Evolutionary conservation across 2,888 invertebrate species (phyloP).

Genomic region (Lydus trimaculatus): DNA sequence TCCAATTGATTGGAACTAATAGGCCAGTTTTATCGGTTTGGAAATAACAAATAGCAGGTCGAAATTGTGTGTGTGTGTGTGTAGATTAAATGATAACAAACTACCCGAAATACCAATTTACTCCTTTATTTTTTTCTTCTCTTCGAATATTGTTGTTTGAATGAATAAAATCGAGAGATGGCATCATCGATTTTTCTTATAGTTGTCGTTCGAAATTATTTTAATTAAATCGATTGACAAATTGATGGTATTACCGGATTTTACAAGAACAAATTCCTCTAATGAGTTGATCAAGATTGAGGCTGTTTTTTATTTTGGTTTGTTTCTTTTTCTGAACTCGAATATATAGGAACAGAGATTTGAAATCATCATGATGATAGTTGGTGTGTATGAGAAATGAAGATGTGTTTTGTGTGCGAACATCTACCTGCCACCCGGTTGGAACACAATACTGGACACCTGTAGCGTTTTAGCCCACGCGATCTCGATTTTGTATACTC

Average conservation of each 20-base stretch:
- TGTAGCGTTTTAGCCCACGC: constrained; percentile 53
- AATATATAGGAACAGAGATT: no score
- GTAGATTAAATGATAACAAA: constrained; percentile 45
- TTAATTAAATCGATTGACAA: constrained; percentile 58
- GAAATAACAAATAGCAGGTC: constrained; percentile 60
- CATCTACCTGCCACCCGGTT: constrained; percentile 51
- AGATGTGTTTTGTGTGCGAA: constrained; percentile 51
- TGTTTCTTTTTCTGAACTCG: neutral
- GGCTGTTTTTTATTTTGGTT: neutral
- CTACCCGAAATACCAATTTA: constrained; percentile 58
- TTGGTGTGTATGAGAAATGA: constrained; percentile 41
- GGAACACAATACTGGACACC: constrained; percentile 42
- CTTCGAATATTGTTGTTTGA: neutral
- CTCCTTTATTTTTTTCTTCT: constrained; percentile 50
- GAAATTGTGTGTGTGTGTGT: constrained; percentile 31
- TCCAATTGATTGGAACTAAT: constrained; percentile 58
- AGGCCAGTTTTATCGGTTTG: constrained; percentile 55
- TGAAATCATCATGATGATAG: constrained; percentile 27
- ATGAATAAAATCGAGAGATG: constrained; percentile 40
- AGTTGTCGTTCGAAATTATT: constrained; percentile 53
- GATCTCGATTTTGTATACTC: constrained; percentile 38
- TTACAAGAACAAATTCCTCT: constrained; percentile 20
- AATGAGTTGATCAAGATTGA: constrained; percentile 1
- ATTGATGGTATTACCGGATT: constrained; percentile 42
- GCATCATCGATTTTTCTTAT: constrained; percentile 39